phyloP scores from a whole-genome alignment of 2,888 invertebrate genomes.

The Cremastinae sp. region DNA sequence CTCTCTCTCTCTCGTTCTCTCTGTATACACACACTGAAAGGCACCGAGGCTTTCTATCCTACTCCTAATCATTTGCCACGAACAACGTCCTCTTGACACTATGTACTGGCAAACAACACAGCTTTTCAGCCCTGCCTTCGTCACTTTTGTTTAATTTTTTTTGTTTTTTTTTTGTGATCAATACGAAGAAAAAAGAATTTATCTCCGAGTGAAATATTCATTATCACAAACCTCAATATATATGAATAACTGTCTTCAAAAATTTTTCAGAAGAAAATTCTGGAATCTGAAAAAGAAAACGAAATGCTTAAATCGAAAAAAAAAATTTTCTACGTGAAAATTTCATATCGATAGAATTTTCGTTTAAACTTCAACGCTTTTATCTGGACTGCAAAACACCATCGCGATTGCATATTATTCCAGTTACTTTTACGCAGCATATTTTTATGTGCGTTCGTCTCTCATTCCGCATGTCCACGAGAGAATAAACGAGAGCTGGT shows the following conservation, averaged over 20 bases:
- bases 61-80: conserved; percentile 45
- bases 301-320: too few relatives aligned
- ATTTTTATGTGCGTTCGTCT: conserved; percentile 23
- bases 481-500: conserved; percentile 34
- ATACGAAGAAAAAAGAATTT: too few relatives aligned
- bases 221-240: too few relatives aligned
- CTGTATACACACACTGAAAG: too few relatives aligned
- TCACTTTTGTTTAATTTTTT: background rate
- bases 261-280: too few relatives aligned
- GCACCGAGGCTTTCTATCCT: conserved; percentile 47
- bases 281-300: too few relatives aligned
- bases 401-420: conserved; percentile 59
- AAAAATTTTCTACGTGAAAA: too few relatives aligned
- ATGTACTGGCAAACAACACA: conserved; percentile 36
- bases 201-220: too few relatives aligned
- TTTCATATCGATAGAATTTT: background rate
- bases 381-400: conserved; percentile 47
- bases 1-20: too few relatives aligned
- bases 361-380: conserved; percentile 1
- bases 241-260: too few relatives aligned
- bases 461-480: conserved; percentile 46
- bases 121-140: conserved; percentile 14
- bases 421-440: conserved; percentile 36
- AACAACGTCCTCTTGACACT: conserved; percentile 32
- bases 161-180: too few relatives aligned